phyloP scores from a whole-genome alignment of 2,888 invertebrate species.

The Drosophila mulleri region DNA sequence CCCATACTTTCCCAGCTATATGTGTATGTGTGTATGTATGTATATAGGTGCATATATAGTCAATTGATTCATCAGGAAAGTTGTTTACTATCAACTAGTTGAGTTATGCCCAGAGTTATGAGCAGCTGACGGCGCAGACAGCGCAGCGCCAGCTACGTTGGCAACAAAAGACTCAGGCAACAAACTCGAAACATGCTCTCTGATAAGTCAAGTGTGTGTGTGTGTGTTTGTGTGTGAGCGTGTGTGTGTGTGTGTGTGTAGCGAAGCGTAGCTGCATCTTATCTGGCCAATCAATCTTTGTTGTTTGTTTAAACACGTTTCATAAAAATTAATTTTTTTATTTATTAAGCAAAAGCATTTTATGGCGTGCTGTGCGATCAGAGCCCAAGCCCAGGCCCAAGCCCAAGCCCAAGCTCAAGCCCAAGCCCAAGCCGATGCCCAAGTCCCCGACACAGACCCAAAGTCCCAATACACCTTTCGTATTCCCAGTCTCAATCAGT shows the following conservation, averaged over 20 bases:
- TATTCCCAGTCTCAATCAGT: constrained; percentile 12
- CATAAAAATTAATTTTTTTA: constrained; percentile 79
- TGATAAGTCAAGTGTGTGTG: constrained; percentile 55
- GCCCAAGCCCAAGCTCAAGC: constrained; percentile 8
- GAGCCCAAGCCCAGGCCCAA: constrained; percentile 17
- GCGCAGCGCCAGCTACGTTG: constrained; percentile 67
- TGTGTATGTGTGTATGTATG: neutral
- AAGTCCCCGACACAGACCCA: constrained; percentile 3
- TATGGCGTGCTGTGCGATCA: constrained; percentile 72
- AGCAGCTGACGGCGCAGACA: constrained; percentile 55
- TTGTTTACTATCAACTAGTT: constrained; percentile 25
- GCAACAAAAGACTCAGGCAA: constrained; percentile 71
- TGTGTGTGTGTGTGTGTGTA: constrained; percentile 26
- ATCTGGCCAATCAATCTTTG: constrained; percentile 77
- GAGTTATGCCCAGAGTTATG: constrained; percentile 14
- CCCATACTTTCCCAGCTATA: neutral
- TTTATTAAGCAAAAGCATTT: constrained; percentile 76
- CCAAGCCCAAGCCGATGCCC: constrained; percentile 1
- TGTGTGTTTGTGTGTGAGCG: constrained; percentile 9
- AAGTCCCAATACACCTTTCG: constrained; percentile 26
- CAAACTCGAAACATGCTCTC: constrained; percentile 61
- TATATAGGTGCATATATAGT: neutral
- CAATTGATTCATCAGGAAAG: constrained; percentile 24
- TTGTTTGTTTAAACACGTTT: constrained; percentile 80
- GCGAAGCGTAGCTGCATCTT: constrained; percentile 71